phyloP scores from a whole-genome alignment of 2,113 vertebrate species.

The Laticauda laticaudata region DNA sequence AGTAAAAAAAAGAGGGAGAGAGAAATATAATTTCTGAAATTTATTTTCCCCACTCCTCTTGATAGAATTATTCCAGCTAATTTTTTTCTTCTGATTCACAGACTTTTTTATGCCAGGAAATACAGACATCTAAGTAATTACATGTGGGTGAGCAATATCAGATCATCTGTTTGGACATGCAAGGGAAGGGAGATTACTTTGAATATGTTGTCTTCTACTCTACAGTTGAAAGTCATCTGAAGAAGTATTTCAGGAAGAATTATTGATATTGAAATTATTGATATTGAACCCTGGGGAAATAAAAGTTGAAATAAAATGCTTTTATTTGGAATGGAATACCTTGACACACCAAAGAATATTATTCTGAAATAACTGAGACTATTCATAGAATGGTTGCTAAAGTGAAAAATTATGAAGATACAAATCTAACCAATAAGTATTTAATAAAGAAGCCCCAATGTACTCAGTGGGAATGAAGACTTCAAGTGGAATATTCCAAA shows the following conservation, averaged over 20 bases:
- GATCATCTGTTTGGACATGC: not conserved
- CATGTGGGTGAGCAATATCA: not conserved
- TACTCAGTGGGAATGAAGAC: not conserved
- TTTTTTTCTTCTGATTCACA: not conserved
- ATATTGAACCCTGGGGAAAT: not conserved
- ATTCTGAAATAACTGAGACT: not conserved
- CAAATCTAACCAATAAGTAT: not conserved
- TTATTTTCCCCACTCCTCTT: not conserved
- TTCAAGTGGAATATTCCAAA: not conserved
- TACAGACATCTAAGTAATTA: not conserved
- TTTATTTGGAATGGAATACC: not conserved
- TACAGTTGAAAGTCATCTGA: not conserved
- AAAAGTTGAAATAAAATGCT: not conserved
- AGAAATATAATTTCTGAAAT: not conserved
- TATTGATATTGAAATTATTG: not conserved
- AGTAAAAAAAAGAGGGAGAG: not conserved
- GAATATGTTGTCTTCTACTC: not conserved
- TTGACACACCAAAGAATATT: not conserved
- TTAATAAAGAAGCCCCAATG: not conserved
- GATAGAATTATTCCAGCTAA: not conserved
- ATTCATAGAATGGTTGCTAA: not conserved
- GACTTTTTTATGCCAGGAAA: not conserved
- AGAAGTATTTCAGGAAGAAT: not conserved
- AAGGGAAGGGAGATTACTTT: not conserved
- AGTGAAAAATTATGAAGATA: not conserved